phyloP scores from a whole-genome alignment of 2,797 vertebrate genomes.

The Gallirallus australis region DNA sequence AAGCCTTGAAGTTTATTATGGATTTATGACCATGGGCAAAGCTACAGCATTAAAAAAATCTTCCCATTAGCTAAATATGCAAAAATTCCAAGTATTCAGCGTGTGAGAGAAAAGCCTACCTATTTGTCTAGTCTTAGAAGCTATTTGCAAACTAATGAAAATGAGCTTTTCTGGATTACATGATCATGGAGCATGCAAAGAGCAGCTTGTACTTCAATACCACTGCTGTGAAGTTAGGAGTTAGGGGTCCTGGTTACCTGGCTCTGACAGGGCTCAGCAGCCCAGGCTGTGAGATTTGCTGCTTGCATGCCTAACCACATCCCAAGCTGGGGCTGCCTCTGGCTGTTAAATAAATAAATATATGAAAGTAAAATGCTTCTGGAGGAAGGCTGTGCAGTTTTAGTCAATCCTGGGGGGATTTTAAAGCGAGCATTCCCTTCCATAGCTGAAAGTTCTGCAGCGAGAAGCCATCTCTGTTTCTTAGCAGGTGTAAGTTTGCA shows the following conservation, averaged over 20 bases:
- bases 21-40: conserved; percentile 33
- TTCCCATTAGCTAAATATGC: conserved; percentile 30
- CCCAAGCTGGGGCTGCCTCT: background rate
- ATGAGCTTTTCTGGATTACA: conserved; percentile 27
- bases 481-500: background rate
- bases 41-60: background rate
- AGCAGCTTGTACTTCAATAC: background rate
- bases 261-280: background rate
- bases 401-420: fast-evolving
- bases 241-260: background rate
- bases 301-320: background rate
- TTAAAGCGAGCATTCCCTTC: background rate
- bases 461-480: background rate
- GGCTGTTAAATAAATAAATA: background rate
- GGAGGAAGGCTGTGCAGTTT: background rate
- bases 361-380: background rate
- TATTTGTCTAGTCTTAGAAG: conserved; percentile 5
- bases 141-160: conserved; percentile 43
- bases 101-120: background rate
- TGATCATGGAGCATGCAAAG: background rate
- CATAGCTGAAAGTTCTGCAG: fast-evolving
- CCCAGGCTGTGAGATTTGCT: background rate
- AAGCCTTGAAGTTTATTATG: background rate
- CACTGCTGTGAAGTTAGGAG: background rate
- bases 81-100: conserved; percentile 35